These are phyloP conservation scores for Psilanteris sp. DNA, from an alignment of 1,140 invertebrate genomes.

Conservation along the genomic window DNA sequence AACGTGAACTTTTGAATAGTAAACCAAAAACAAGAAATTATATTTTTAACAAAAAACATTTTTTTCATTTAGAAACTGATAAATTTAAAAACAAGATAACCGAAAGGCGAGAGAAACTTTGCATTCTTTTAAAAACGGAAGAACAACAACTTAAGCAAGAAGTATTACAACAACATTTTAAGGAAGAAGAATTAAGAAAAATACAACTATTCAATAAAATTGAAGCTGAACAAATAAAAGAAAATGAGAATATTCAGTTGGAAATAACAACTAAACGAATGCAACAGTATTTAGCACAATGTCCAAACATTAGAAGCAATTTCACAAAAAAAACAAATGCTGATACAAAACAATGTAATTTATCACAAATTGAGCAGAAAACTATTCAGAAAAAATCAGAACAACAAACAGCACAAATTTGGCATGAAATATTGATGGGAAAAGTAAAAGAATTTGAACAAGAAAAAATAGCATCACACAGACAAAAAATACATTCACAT, in stretches of 20 bases:
- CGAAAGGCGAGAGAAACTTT: constrained; percentile 55
- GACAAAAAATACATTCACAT: not conserved
- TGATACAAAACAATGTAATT: constrained; percentile 69
- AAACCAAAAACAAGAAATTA: too few relatives aligned
- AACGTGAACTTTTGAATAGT: too few relatives aligned
- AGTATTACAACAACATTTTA: constrained; percentile 49
- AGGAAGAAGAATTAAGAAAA: constrained; percentile 32
- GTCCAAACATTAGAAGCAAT: constrained; percentile 54
- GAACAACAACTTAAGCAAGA: constrained; percentile 52
- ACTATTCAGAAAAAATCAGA: constrained; percentile 27
- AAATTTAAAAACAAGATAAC: constrained; percentile 54
- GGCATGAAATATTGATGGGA: constrained; percentile 28
- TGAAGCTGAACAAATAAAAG: constrained; percentile 45
- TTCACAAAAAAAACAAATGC: constrained; percentile 51
- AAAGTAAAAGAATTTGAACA: constrained; percentile 19
- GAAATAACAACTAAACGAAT: constrained; percentile 65
- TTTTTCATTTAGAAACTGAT: constrained; percentile 31
- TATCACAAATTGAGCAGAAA: constrained; percentile 70
- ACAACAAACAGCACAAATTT: constrained; percentile 36
- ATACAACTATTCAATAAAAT: constrained; percentile 37
- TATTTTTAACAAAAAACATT: too few relatives aligned
- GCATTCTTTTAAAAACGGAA: constrained; percentile 50
- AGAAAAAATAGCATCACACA: too few relatives aligned
- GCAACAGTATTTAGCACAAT: constrained; percentile 67
- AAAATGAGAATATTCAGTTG: constrained; percentile 56